phyloP scores from a whole-genome alignment of 1,140 invertebrate genomes.

The Augochlora pura region DNA sequence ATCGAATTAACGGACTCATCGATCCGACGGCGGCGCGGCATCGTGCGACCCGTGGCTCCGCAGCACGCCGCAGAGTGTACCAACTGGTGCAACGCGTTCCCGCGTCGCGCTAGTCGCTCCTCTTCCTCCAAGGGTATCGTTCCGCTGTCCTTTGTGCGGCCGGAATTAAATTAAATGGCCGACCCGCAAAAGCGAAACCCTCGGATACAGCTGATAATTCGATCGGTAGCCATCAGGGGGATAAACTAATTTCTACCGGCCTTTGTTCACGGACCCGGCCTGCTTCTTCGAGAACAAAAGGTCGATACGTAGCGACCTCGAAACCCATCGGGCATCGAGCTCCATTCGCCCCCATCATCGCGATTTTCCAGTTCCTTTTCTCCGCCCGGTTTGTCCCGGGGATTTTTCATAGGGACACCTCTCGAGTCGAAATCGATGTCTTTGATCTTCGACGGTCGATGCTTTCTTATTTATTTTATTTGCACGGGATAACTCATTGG shows the following conservation, averaged over 20 bases:
- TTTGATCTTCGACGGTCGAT: too few species aligned
- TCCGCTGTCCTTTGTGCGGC: constrained; percentile 1
- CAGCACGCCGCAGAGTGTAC: too few species aligned
- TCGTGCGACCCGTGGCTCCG: too few species aligned
- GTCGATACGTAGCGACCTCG: background rate
- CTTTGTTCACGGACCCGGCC: constrained; percentile 51
- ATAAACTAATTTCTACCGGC: constrained; percentile 62
- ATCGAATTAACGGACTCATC: background rate
- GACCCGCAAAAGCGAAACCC: constrained; percentile 40
- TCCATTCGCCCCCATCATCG: background rate
- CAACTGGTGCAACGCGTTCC: background rate
- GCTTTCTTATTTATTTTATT: too few species aligned
- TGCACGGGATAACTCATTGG: too few species aligned
- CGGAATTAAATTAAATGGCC: constrained; percentile 57
- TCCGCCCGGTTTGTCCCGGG: background rate
- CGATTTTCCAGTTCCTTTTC: background rate
- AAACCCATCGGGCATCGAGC: background rate
- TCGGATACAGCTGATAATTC: constrained; percentile 58
- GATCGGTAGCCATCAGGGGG: constrained; percentile 55
- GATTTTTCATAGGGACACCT: too few species aligned
- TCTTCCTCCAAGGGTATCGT: constrained; percentile 9
- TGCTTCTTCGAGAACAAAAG: constrained; percentile 13
- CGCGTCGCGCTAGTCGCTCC: background rate
- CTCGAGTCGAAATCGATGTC: too few species aligned
- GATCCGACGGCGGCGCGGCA: too few species aligned